Conservation (phyloP, 2,797 vertebrate genomes). For the Hapalemur alaotrensis region DNA sequence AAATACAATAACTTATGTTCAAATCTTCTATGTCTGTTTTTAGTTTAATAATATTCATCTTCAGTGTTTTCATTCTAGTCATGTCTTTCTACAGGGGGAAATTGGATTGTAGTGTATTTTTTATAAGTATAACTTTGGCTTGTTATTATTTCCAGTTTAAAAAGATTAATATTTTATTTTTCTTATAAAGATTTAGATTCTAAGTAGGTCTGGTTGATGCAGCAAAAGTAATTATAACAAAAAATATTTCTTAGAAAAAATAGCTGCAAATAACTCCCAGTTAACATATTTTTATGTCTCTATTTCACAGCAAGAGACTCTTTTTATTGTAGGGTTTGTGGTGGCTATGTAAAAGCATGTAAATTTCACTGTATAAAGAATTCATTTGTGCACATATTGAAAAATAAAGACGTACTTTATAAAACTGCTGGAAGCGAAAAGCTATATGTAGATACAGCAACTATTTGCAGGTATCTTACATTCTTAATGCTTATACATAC, state of each 20-base stretch:
- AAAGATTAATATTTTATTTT: constrained; percentile 62
- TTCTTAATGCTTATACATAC: neutral
- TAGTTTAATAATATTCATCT: constrained; percentile 50
- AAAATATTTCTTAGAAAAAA: constrained; percentile 63
- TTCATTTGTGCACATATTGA: neutral
- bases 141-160: constrained; percentile 46
- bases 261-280: neutral
- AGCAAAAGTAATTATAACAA: constrained; percentile 61
- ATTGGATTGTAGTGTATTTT: constrained; percentile 56
- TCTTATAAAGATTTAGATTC: constrained; percentile 55
- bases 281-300: constrained; percentile 59
- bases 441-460: constrained; percentile 1
- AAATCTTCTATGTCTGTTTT: neutral
- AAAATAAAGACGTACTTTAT: constrained; percentile 29
- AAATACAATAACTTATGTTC: constrained; percentile 41
- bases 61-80: neutral
- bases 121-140: constrained; percentile 46
- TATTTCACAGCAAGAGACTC: neutral
- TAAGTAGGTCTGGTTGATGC: neutral
- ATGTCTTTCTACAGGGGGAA: constrained; percentile 27
- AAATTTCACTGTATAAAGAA: constrained; percentile 43
- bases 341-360: neutral
- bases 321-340: constrained; percentile 43
- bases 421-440: neutral
- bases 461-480: neutral